A percentile compares a stretch with the other conserved stretches of the same genome.
Evolutionary conservation across 2,888 invertebrate species (phyloP).

Genomic region (Terebella lapidaria): DNA sequence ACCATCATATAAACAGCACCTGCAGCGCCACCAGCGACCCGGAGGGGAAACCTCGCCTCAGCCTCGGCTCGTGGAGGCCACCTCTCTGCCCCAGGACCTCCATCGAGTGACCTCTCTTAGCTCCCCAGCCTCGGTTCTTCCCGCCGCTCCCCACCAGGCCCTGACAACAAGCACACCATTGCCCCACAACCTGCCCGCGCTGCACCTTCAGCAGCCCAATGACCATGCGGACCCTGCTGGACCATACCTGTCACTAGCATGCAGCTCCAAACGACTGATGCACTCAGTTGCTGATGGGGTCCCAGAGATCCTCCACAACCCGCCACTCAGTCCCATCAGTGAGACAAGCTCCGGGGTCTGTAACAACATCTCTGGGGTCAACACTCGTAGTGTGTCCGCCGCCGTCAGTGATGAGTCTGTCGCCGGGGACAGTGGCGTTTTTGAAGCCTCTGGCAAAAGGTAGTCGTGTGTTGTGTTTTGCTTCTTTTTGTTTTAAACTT

Average conservation of each 20-base stretch:
- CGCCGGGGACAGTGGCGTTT: conserved; percentile 66
- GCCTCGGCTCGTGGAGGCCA: background rate
- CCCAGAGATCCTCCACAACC: conserved; percentile 24
- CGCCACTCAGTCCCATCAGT: conserved; percentile 52
- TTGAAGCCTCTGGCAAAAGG: conserved; percentile 53
- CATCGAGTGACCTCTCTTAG: background rate
- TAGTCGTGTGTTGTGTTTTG: conserved; percentile 23
- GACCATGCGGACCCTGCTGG: background rate
- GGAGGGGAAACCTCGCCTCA: background rate
- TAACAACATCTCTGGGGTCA: conserved; percentile 46
- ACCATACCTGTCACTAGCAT: background rate
- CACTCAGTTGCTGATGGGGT: background rate
- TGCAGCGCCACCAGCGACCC: conserved; percentile 28
- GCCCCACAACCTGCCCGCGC: background rate
- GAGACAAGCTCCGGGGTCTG: conserved; percentile 51
- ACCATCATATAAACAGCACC: conserved; percentile 64
- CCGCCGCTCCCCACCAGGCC: background rate
- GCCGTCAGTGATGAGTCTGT: conserved; percentile 96
- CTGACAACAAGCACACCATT: background rate
- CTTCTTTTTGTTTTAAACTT: background rate
- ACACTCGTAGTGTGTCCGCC: conserved; percentile 69
- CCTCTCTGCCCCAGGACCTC: background rate
- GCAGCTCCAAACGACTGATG: background rate
- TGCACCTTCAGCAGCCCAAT: background rate
- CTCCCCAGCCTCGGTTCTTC: background rate